These are phyloP conservation scores for Gymnocypris eckloni DNA, from an alignment of 2,797 vertebrate species.

Conservation along the genomic window DNA sequence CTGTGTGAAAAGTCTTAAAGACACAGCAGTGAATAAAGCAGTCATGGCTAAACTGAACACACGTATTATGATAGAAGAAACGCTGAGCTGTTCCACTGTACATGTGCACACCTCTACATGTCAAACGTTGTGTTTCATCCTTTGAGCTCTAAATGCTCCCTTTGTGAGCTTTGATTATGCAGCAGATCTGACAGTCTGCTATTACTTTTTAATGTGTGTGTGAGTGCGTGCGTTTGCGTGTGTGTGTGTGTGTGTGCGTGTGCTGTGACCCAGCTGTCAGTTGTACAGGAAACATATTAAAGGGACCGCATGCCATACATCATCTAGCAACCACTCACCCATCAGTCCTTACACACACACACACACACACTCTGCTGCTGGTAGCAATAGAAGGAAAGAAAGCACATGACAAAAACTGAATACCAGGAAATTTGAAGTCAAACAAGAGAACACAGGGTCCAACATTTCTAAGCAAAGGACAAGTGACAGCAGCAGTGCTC, in stretches of 20 bases:
- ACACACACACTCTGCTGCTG: conserved; percentile 33
- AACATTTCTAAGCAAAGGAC: background rate
- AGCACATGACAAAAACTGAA: background rate
- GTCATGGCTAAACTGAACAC: background rate
- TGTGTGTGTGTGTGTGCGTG: conserved; percentile 59
- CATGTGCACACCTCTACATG: conserved; percentile 35
- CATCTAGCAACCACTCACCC: conserved; percentile 74
- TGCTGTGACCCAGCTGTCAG: conserved; percentile 62
- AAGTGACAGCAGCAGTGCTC: background rate
- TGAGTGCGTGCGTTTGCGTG: conserved; percentile 18
- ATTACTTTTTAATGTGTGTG: conserved; percentile 76
- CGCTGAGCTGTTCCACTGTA: background rate
- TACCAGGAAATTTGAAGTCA: background rate
- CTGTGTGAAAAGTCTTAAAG: background rate
- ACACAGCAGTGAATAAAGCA: background rate
- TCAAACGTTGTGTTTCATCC: conserved; percentile 60
- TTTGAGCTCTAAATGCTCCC: conserved; percentile 68
- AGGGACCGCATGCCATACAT: conserved; percentile 79
- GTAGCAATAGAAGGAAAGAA: background rate
- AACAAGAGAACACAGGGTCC: background rate
- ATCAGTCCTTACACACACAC: conserved; percentile 69
- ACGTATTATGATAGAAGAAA: background rate
- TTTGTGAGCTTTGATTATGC: conserved; percentile 85
- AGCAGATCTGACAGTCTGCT: conserved; percentile 83
- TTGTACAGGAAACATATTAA: conserved; percentile 80